Evolutionary conservation across 2,888 invertebrate species (phyloP).

Genomic region (Yponomeuta sedellus): DNA sequence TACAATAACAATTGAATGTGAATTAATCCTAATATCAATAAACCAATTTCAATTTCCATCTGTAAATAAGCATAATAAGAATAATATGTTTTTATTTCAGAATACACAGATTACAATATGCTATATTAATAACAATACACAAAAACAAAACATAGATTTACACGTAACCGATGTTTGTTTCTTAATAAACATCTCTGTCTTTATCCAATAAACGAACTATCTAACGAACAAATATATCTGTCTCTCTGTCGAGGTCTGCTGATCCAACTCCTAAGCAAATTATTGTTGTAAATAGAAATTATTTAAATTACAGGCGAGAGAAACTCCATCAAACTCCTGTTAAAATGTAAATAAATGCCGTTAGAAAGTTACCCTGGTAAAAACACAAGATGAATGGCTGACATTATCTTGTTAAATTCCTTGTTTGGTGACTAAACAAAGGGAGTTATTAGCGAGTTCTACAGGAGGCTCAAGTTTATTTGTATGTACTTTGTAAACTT

Average conservation of each 20-base stretch:
- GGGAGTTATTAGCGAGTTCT: constrained; percentile 30
- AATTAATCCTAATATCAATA: too few relatives aligned
- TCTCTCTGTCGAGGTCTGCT: background rate
- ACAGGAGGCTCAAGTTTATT: background rate
- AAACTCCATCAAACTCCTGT: constrained; percentile 9
- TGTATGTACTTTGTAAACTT: background rate
- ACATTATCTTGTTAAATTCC: constrained; percentile 35
- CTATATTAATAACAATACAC: too few relatives aligned
- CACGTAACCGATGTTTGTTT: too few relatives aligned
- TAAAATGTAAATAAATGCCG: constrained; percentile 11
- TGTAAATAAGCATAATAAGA: too few relatives aligned
- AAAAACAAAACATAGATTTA: too few relatives aligned
- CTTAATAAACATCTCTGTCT: too few relatives aligned
- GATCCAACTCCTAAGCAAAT: background rate
- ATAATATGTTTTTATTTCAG: too few relatives aligned
- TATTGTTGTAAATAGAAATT: constrained; percentile 9
- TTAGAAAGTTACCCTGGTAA: constrained; percentile 6
- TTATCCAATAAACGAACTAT: too few relatives aligned
- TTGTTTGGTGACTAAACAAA: constrained; percentile 34
- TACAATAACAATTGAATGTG: too few relatives aligned
- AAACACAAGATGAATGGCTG: constrained; percentile 22
- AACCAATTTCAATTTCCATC: too few relatives aligned
- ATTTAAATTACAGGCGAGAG: constrained; percentile 12
- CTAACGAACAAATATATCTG: too few relatives aligned
- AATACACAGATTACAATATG: too few relatives aligned